These are phyloP conservation scores for Halocynthia aurantium DNA, from an alignment of 23 tunicate genomes.

Conservation along the genomic window DNA sequence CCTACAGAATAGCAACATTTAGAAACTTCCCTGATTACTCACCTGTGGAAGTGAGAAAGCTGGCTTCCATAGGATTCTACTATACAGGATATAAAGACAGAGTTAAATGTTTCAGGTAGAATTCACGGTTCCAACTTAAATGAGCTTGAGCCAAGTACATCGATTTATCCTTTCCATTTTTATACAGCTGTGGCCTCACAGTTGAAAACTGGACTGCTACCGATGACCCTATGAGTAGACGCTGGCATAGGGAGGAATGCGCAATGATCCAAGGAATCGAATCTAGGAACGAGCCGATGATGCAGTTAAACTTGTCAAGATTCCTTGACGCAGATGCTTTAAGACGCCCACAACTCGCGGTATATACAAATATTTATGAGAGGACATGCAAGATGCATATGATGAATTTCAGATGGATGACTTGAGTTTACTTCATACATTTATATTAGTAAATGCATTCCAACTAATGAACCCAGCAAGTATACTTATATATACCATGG, in stretches of 20 bases:
- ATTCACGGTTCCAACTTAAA: background rate
- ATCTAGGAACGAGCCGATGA: background rate
- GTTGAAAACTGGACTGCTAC: conserved; percentile 28
- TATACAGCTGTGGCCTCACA: conserved; percentile 38
- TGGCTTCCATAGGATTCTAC: conserved; percentile 29
- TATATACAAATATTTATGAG: background rate
- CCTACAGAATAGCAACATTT: conserved; percentile 11
- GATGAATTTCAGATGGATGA: background rate
- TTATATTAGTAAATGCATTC: too few species aligned
- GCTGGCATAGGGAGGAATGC: conserved; percentile 12
- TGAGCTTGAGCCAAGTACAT: background rate
- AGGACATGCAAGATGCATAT: background rate
- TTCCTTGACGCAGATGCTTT: too few species aligned
- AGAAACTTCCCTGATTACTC: conserved; percentile 1
- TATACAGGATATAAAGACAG: conserved; percentile 32
- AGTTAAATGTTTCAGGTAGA: conserved; percentile 42
- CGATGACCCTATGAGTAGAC: conserved; percentile 5
- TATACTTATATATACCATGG: too few species aligned
- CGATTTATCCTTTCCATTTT: background rate
- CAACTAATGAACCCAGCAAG: too few species aligned
- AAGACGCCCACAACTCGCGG: background rate
- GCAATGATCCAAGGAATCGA: background rate
- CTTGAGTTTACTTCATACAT: background rate
- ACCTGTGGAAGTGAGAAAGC: background rate
- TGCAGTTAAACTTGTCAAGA: background rate